Base-by-base conservation (phyloP, 2,113 vertebrate genomes). In the Oncorhynchus keta region DNA sequence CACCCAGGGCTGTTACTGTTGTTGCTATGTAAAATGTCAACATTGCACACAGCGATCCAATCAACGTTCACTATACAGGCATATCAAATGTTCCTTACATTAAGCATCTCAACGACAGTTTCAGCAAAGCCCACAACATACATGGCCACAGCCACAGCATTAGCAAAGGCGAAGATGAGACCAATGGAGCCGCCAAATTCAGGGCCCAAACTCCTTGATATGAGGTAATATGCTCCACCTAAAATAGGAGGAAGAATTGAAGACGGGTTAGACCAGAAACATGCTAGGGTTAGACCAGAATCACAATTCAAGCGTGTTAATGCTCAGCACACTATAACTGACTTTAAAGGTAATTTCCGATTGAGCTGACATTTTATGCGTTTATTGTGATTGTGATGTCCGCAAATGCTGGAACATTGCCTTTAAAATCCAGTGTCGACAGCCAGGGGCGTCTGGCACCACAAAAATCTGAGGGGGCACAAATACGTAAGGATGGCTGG, bases 121-220 rank as follows among this genome's bases (percentile, higher is more conserved):
- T 99, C 97, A 4, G 97, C 96, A 85, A 99, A 99, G 79, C 97
- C 97, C 81, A 99, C 97, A 8, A 99, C 97, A 70, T 99, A 99
- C 97, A 99, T 99, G 79, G 97, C 96, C 81, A 99, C 97, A 5
- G 97, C 97, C 62, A 99, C 97, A 6, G 97, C 97, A 83, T 99
- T 99, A 62, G 97, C 97, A 81, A 99, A 99, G 69, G 97, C 95
- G 48, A 99, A 99, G 72, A 99, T 99, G 1, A 99, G 93, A 4
- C 97, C 97, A 39, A 99, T 99, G 22, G 97, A 97, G 32, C 97
- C 97, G 35, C 97, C 97, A 48, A 99, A 99, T 88, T 99, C 97
- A 5, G 97, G 97, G 1, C 97, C 97, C 81, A 99, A 85, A 84
- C 97, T 99, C 88, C 97, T 94, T 72, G 97, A 99, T 92, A 99